These are phyloP conservation scores for Chironomus tepperi DNA, from an alignment of 1,140 invertebrate genomes.

Conservation along the genomic window DNA sequence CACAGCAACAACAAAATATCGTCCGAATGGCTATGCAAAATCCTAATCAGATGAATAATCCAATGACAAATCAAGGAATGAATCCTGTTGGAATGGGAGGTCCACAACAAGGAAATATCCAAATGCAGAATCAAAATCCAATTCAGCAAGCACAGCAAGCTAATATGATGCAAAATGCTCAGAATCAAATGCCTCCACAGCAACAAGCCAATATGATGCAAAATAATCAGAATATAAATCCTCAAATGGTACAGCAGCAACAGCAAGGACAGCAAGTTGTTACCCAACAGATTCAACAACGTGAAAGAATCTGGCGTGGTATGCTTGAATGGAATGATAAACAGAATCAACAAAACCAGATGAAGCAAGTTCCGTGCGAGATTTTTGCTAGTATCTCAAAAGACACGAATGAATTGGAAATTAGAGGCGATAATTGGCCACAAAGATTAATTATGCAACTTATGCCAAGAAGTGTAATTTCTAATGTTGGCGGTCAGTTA, in stretches of 20 bases:
- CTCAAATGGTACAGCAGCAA: constrained; percentile 28
- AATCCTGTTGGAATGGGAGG: not conserved
- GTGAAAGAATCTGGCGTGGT: constrained; percentile 68
- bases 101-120: not conserved
- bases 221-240: constrained; percentile 35
- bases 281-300: constrained; percentile 21
- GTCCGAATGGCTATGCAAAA: constrained; percentile 21
- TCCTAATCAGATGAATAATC: constrained; percentile 31
- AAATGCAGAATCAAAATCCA: constrained; percentile 23
- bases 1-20: constrained; percentile 41
- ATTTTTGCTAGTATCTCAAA: constrained; percentile 38
- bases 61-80: constrained; percentile 27
- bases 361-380: not conserved
- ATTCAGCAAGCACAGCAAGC: not conserved
- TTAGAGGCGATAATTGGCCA: constrained; percentile 88
- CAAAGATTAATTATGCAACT: constrained; percentile 85
- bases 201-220: constrained; percentile 27
- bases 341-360: constrained; percentile 41
- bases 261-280: constrained; percentile 26
- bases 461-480: constrained; percentile 84
- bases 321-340: constrained; percentile 88
- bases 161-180: not conserved
- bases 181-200: not conserved
- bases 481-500: constrained; percentile 74
- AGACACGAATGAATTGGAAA: constrained; percentile 60